Conservation (phyloP, 2,888 invertebrate species). For the Dynastes maya region DNA sequence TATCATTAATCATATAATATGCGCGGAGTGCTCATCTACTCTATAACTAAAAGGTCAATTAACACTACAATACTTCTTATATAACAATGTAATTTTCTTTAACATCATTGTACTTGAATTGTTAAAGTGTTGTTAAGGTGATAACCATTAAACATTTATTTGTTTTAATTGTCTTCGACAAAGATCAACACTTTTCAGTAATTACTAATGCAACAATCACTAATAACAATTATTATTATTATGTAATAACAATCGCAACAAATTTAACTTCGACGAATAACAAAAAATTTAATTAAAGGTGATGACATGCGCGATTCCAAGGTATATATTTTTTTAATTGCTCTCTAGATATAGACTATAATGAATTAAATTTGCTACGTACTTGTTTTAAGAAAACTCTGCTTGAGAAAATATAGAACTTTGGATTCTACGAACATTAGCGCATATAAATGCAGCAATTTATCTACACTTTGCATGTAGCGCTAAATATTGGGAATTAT, state of each 20-base stretch:
- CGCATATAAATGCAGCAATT: too few species aligned
- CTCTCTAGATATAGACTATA: neutral
- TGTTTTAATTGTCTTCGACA: neutral
- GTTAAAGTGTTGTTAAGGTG: neutral
- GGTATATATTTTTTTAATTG: neutral
- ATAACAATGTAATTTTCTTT: slow-evolving; percentile 23
- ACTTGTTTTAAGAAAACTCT: neutral
- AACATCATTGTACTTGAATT: slow-evolving; percentile 5
- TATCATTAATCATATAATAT: slow-evolving; percentile 31
- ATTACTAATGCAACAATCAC: neutral
- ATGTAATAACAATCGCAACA: slow-evolving; percentile 5
- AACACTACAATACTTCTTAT: slow-evolving; percentile 23
- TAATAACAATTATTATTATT: slow-evolving; percentile 14
- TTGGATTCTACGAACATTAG: too few species aligned
- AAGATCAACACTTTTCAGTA: neutral
- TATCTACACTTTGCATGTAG: too few species aligned
- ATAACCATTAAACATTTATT: slow-evolving; percentile 1
- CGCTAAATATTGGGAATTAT: too few species aligned
- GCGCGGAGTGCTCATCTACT: neutral
- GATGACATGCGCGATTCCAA: slow-evolving; percentile 28
- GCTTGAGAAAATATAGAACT: too few species aligned
- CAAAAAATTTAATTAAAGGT: slow-evolving; percentile 11
- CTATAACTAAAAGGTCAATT: slow-evolving; percentile 6
- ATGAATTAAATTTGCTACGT: neutral
- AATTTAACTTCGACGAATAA: slow-evolving; percentile 1